A percentile compares a stretch with the other conserved stretches of the same genome.
Conservation (phyloP, 2,888 invertebrate genomes). For the Melieria crassipennis region DNA sequence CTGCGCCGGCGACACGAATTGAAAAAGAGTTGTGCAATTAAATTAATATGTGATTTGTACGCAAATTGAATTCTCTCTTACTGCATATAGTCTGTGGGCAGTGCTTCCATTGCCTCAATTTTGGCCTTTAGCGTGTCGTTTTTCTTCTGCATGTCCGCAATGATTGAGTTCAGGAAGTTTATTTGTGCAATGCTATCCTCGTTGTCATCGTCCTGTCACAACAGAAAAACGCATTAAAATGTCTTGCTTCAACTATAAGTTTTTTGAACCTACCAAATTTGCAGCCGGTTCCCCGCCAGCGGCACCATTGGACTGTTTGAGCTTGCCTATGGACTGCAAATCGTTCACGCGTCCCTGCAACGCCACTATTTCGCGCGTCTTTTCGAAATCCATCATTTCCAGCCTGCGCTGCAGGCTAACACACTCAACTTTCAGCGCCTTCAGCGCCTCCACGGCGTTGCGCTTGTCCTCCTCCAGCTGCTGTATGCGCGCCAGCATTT, state of each 20-base stretch:
- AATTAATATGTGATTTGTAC: background rate
- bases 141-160: constrained; percentile 94
- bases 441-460: constrained; percentile 42
- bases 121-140: constrained; percentile 84
- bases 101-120: constrained; percentile 78
- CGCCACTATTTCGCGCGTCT: constrained; percentile 50
- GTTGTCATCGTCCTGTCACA: constrained; percentile 67
- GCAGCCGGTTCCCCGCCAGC: constrained; percentile 12
- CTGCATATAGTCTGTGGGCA: constrained; percentile 65
- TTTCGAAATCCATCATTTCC: constrained; percentile 50
- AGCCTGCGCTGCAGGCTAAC: constrained; percentile 47
- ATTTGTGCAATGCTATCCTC: constrained; percentile 74
- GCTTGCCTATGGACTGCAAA: constrained; percentile 39
- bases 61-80: constrained; percentile 61
- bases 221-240: constrained; percentile 21
- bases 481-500: constrained; percentile 44
- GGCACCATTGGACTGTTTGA: constrained; percentile 40
- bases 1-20: constrained; percentile 51
- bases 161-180: constrained; percentile 94
- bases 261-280: constrained; percentile 29
- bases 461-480: constrained; percentile 46
- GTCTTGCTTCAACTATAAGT: background rate
- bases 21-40: too few relatives aligned
- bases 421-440: constrained; percentile 43
- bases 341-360: constrained; percentile 47